Percentiles rank a stretch among this genome's conserved stretches.
These are phyloP conservation scores for Tinamus major DNA, from an alignment of 2,797 vertebrate genomes.

Conservation along the genomic window DNA sequence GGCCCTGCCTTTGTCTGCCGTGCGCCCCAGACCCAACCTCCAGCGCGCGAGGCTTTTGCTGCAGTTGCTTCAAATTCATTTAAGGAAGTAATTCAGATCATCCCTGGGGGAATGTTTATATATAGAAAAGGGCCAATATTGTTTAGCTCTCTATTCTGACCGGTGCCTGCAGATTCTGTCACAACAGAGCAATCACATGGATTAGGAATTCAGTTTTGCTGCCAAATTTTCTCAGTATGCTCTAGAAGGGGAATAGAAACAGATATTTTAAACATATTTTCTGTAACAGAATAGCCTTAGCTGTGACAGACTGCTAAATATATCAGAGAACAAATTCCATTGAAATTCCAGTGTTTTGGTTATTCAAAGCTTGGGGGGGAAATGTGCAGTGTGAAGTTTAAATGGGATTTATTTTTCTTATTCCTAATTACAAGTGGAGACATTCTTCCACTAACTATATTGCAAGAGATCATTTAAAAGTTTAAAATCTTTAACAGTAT, in stretches of 20 bases:
- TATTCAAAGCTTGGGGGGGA: background rate
- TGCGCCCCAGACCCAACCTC: accelerated
- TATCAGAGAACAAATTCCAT: accelerated
- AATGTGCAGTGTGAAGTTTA: background rate
- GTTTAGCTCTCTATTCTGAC: accelerated
- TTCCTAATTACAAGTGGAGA: background rate
- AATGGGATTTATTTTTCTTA: background rate
- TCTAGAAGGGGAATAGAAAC: background rate
- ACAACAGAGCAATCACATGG: accelerated
- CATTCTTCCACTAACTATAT: background rate
- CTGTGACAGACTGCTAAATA: background rate
- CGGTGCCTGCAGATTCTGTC: too few species aligned
- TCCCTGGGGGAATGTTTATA: background rate
- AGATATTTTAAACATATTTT: background rate
- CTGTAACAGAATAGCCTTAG: background rate
- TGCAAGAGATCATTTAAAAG: background rate
- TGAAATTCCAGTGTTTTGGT: background rate
- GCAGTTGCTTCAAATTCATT: background rate
- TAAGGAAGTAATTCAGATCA: background rate
- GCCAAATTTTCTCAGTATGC: background rate
- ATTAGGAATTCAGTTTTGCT: background rate
- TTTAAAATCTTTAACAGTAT: background rate
- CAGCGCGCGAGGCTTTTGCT: accelerated
- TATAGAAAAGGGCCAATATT: accelerated
- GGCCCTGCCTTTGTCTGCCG: background rate